Conservation (phyloP, 2,888 invertebrate genomes). For the Lapara coniferarum region DNA sequence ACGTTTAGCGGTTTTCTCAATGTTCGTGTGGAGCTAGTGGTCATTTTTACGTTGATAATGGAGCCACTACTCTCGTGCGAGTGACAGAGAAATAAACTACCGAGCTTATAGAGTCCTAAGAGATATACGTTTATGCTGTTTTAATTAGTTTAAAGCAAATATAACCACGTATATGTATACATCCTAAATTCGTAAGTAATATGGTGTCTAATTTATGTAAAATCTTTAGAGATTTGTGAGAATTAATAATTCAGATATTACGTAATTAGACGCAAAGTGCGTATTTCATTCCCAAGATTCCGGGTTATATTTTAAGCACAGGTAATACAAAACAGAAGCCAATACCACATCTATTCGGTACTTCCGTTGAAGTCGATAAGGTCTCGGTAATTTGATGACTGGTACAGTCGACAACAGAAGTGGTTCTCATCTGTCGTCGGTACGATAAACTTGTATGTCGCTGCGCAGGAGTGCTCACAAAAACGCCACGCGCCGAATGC, state of each 20-base stretch:
- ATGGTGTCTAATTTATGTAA: no score
- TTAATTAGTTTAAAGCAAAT: neutral
- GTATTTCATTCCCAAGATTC: no score
- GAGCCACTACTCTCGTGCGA: constrained; percentile 8
- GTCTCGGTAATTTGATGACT: constrained; percentile 53
- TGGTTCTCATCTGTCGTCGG: constrained; percentile 64
- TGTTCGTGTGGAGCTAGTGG: constrained; percentile 27
- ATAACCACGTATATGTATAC: neutral
- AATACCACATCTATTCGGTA: neutral
- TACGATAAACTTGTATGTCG: constrained; percentile 49
- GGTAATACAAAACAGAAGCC: neutral
- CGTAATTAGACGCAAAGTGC: no score
- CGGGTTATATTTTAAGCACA: neutral
- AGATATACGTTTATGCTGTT: neutral
- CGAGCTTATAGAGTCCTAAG: neutral
- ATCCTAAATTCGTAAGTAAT: no score
- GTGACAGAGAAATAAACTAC: neutral
- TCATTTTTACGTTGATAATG: constrained; percentile 27
- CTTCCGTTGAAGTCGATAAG: constrained; percentile 42
- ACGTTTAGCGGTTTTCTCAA: constrained; percentile 47
- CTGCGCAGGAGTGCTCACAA: constrained; percentile 48
- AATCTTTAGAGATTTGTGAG: no score
- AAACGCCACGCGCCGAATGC: constrained; percentile 60
- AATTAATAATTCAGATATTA: no score
- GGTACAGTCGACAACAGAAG: constrained; percentile 39